Evolutionary conservation across 2,113 vertebrate species (phyloP), one percentile per base, ranked within the genome.

Genomic region (Dryoscopus gambensis): DNA sequence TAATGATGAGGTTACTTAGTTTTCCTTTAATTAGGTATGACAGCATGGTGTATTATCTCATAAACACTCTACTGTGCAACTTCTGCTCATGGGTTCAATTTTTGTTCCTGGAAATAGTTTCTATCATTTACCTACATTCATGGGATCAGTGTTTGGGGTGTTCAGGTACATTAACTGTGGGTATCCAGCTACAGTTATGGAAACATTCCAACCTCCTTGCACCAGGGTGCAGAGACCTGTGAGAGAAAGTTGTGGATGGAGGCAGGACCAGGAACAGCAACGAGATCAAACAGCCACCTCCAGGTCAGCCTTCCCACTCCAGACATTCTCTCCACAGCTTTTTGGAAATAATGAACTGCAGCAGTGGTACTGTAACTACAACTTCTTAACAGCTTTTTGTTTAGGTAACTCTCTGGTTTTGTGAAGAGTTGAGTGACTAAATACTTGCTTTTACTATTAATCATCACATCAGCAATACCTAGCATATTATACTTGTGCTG

Each of bases 121-220:
- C 2, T 35, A 35, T 37, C 0, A 1, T 46, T 60, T 55, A 16
- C 19, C 30, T 67, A 0, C 13, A 25, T 49, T 55, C 40, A 27
- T 63, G 65, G 19, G 19, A 56, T 70, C 18, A 22, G 15, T 49
- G 42, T 21, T 74, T 82, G 60, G 44, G 7, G 2, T 37, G 40
- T n/a, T 86, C 18, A 60, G 64, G 27, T 76, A 49, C 81, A 78
- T 24, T 50, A 42, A 42, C 21, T 24, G 27, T 71, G 53, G 15
- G 11, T 44, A 68, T 60, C 44, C 21, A 75, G 47, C 47, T 63
- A 57, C 28, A 67, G 35, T 16, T 50, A 49, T 1, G 8, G 28
- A 87, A 94, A 42, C 10, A 67, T 37, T 31, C 15, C 57, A 57
- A 50, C 15, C 7, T 84, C 28, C 24, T 71, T 55, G 52, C 27